Base-by-base conservation (phyloP, 1,140 invertebrate species). In the Zaprionus tsacasi region DNA sequence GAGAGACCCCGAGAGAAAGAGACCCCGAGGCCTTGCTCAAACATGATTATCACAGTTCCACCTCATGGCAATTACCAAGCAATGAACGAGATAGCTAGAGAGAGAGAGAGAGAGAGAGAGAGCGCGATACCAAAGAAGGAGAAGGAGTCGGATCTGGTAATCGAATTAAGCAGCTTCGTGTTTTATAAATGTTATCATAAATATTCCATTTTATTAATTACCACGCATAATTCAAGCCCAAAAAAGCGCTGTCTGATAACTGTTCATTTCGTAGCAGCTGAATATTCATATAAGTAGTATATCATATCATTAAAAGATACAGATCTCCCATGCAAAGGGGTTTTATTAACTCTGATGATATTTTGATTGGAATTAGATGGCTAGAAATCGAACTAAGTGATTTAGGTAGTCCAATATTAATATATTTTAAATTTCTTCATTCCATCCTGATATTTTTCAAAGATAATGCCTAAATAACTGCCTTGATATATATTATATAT, bases 171-270 rank as follows among this genome's bases (percentile, higher is more conserved):
- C 83, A 83, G 88, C 81, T 85, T 88, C 85, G 85, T 88, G 85
- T 89, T 89, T 89, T 88, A 89, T 88, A 89, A 88, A 88, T 89
- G 83, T 88, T 89, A 88, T 89, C 85, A 89, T 88, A 89, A 88
- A 88, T 88, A 88, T 88, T 89, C 85, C 85, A 89, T 88, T 88
- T 88, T 89, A 85, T 88, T 88, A 88, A 88, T 88, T 89, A 89
- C 83, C 85, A 82, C 80, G 81, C 81, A 88, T 88, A 88, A 83
- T 89, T 88, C 83, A 87, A 76, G 33, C 10, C 48, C 55, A 75
- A 69, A 72, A 66, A 72, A 21, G 21, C 21, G 21, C 13, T 30
- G 56, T 15, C 40, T 8, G 40, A 15, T 40, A 8, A 55, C 43
- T 52, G 33, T 36, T 21, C 21, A 21, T 25, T n/a, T 4, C 7